These are phyloP conservation scores for Cirrhinus mrigala DNA, from an alignment of 2,797 vertebrate species.

Conservation along the genomic window DNA sequence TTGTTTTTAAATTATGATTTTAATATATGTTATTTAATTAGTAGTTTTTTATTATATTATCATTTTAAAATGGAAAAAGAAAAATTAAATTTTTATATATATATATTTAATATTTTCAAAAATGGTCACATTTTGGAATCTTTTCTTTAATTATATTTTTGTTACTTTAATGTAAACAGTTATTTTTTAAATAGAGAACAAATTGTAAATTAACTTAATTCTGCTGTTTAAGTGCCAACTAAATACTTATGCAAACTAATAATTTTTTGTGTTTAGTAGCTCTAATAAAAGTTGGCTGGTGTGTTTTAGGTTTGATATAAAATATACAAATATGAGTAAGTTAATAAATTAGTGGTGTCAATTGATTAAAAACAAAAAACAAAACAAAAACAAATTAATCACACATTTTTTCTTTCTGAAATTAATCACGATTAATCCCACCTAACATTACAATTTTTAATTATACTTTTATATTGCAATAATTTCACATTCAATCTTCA, in stretches of 20 bases:
- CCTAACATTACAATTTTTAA: no score
- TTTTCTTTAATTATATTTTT: not conserved
- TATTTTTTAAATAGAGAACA: not conserved
- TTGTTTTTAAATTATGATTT: not conserved
- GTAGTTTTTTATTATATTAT: not conserved
- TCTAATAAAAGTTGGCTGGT: not conserved
- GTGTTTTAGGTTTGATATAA: not conserved
- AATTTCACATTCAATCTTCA: no score
- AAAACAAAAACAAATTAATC: no score
- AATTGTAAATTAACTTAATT: no score
- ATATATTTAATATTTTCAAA: no score
- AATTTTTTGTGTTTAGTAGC: not conserved
- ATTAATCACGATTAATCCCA: no score
- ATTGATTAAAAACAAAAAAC: no score
- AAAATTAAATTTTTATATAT: no score
- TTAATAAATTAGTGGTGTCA: no score
- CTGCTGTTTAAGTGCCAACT: not conserved
- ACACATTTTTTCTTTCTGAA: no score
- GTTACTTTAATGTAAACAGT: not conserved
- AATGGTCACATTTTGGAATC: not conserved
- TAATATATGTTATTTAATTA: not conserved
- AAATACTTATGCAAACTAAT: not conserved
- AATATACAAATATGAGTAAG: not conserved
- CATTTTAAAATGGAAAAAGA: no score
- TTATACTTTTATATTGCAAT: no score